These are phyloP conservation scores for Neoniphon sammara DNA, from an alignment of 2,797 vertebrate species.

Conservation along the genomic window DNA sequence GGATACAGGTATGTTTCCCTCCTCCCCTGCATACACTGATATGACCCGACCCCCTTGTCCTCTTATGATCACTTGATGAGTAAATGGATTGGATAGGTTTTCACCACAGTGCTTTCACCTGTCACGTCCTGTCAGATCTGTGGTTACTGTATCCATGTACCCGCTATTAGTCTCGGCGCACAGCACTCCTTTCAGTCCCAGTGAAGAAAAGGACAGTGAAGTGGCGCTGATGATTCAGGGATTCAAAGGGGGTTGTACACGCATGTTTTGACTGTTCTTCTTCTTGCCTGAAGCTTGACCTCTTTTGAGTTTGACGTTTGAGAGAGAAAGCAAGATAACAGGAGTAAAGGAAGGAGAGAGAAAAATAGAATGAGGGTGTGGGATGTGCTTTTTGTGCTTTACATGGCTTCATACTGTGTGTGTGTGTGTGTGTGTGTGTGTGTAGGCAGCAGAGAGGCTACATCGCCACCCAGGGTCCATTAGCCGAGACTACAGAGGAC, in stretches of 20 bases:
- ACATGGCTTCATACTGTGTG: slow-evolving; percentile 26
- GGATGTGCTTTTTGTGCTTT: slow-evolving; percentile 19
- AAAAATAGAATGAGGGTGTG: not conserved
- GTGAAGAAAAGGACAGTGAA: slow-evolving; percentile 19
- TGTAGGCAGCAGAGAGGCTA: slow-evolving; percentile 95
- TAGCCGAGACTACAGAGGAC: slow-evolving; percentile 97
- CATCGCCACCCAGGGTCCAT: slow-evolving; percentile 95
- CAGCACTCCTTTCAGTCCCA: slow-evolving; percentile 7
- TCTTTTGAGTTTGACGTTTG: slow-evolving; percentile 57
- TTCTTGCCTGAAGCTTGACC: slow-evolving; percentile 63
- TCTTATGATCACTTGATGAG: slow-evolving; percentile 60
- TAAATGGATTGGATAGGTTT: slow-evolving; percentile 69
- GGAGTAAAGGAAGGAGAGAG: not conserved
- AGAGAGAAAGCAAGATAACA: slow-evolving; percentile 45
- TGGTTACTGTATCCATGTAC: slow-evolving; percentile 53
- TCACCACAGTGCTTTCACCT: slow-evolving; percentile 61
- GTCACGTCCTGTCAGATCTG: slow-evolving; percentile 73
- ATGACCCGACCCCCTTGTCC: slow-evolving; percentile 61
- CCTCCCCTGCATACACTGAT: slow-evolving; percentile 52
- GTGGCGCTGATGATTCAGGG: slow-evolving; percentile 70
- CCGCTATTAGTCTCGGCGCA: slow-evolving; percentile 37
- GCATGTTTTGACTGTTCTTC: slow-evolving; percentile 65
- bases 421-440: slow-evolving; percentile 39
- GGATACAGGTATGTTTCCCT: slow-evolving; percentile 92
- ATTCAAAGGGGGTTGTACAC: slow-evolving; percentile 52